phyloP scores from a whole-genome alignment of 2,888 invertebrate genomes.

The Hydriomena furcata region DNA sequence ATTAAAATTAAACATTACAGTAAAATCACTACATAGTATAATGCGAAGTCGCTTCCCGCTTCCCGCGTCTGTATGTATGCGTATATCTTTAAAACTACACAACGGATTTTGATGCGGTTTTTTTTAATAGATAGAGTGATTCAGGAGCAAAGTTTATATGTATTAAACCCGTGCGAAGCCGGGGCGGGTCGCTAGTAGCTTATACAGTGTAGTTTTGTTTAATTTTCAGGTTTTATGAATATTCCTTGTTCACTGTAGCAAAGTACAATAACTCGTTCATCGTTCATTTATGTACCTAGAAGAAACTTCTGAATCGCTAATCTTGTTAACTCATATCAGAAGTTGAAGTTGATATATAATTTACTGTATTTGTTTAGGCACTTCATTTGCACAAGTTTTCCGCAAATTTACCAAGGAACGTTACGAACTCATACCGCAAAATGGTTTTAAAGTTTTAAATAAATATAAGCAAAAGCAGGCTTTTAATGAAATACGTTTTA shows the following conservation, averaged over 20 bases:
- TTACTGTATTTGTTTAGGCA: slow-evolving; percentile 27
- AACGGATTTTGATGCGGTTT: no score
- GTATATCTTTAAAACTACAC: no score
- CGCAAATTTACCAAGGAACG: slow-evolving; percentile 18
- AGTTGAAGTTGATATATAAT: slow-evolving; percentile 26
- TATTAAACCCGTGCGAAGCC: no score
- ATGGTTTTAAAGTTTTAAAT: slow-evolving; percentile 24
- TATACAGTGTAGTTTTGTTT: no score
- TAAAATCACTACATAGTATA: no score
- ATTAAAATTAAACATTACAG: no score
- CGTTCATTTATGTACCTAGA: slow-evolving; percentile 23
- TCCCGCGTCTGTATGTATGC: no score
- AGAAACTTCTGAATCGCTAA: slow-evolving; percentile 29
- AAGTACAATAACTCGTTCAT: slow-evolving; percentile 12
- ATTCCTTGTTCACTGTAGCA: background rate
- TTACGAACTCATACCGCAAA: slow-evolving; percentile 21
- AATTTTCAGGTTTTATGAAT: no score
- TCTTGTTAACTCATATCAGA: slow-evolving; percentile 27
- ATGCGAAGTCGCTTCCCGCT: no score
- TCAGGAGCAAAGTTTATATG: no score
- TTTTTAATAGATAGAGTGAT: no score
- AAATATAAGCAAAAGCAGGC: slow-evolving; percentile 7
- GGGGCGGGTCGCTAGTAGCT: no score
- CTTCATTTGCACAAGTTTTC: slow-evolving; percentile 21
- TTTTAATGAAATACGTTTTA: slow-evolving; percentile 16